A percentile compares a stretch with the other conserved stretches of the same genome.
These are phyloP conservation scores for Drosophila lini DNA, from an alignment of 1,140 invertebrate species.

Conservation along the genomic window DNA sequence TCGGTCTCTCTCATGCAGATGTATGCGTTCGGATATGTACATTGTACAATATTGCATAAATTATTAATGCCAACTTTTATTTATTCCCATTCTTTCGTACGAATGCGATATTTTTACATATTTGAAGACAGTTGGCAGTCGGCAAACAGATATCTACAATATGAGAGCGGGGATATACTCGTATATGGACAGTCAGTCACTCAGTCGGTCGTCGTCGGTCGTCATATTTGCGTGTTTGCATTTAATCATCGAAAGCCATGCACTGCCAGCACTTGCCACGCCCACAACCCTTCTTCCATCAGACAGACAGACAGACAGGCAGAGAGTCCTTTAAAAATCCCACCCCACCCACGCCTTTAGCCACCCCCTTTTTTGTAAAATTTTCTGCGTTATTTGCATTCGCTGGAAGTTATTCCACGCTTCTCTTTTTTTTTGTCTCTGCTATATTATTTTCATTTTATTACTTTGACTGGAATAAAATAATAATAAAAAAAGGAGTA, in stretches of 20 bases:
- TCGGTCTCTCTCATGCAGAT: constrained; percentile 64
- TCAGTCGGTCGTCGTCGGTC: constrained; percentile 53
- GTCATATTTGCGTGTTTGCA: constrained; percentile 83
- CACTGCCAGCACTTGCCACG: constrained; percentile 55
- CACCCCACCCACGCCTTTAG: neutral
- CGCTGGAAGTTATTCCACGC: constrained; percentile 50
- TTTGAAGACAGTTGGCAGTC: constrained; percentile 81
- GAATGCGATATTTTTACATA: constrained; percentile 68
- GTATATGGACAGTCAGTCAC: constrained; percentile 46
- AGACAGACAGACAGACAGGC: neutral
- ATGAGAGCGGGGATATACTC: constrained; percentile 1
- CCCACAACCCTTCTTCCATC: constrained; percentile 38
- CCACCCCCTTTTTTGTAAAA: constrained; percentile 16
- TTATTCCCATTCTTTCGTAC: constrained; percentile 70
- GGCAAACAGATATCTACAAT: constrained; percentile 51
- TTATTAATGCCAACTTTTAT: constrained; percentile 82
- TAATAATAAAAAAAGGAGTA: constrained; percentile 4
- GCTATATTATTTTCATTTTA: constrained; percentile 67
- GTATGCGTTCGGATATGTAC: constrained; percentile 49
- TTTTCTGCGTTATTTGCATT: constrained; percentile 70
- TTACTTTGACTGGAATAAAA: constrained; percentile 15
- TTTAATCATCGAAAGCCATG: constrained; percentile 81
- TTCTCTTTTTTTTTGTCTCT: constrained; percentile 1
- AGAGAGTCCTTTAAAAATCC: neutral
- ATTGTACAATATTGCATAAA: constrained; percentile 76